Base-by-base conservation (phyloP, 2,888 invertebrate species). In the Parnassius orleans region DNA sequence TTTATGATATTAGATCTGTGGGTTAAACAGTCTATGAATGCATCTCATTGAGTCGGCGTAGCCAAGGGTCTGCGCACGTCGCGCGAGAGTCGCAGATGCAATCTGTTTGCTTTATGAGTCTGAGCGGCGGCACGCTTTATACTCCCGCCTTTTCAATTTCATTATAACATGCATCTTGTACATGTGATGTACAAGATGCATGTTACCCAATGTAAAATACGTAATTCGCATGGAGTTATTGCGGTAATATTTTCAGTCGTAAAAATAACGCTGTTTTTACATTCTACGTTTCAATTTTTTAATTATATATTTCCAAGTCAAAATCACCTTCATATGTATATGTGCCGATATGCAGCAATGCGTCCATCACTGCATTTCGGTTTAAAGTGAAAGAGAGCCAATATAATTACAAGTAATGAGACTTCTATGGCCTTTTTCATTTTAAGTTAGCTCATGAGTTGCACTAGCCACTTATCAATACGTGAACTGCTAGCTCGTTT, bases 71-170 rank as follows among this genome's bases (percentile, higher is more conserved):
- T 64, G 51, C 68, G 69, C 82, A 81, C 83, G 80, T 79, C 75
- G 74, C 64, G 57, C 66, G 73, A 67, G 72, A 74, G 73, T 69
- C 72, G 70, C 61, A 81, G 89, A 90, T 89, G 84, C 77, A 86
- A 90, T 89, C 89, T 83, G 78, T 80, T 81, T 86, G 79, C 79
- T 89, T 89, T 87, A 87, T 80, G 81, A 74, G 74, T 74, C 66
- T 57, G 70, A 76, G 67, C 61, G 77, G 75, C 75, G 77, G 75
- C 78, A 69, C 71, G 75, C 79, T 79, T 78, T 79, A 76, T 79
- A 65, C 69, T 66, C 67, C 58, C 57, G 63, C 64, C 70, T 68
- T 69, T 75, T 76, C 65, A 60, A 66, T 66, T 66, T 68, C 72
- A 74, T 72, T 72, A 74, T 72, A 71, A 68, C 69, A 50, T 63